phyloP scores from a whole-genome alignment of 2,113 vertebrate genomes.

The Arenaria interpres region DNA sequence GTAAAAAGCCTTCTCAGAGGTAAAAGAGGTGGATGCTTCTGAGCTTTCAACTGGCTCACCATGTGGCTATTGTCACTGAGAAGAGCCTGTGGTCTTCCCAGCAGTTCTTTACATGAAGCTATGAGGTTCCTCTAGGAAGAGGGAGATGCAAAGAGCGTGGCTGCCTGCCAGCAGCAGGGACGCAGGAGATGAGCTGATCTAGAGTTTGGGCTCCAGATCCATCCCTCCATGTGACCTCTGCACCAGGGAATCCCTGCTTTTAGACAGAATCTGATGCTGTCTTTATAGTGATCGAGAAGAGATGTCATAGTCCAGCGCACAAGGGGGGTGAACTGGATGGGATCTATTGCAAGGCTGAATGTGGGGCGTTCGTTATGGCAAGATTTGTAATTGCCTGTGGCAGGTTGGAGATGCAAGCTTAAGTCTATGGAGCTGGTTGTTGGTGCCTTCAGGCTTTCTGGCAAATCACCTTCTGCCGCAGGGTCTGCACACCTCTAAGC shows the following conservation, averaged over 20 bases:
- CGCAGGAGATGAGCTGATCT: background rate
- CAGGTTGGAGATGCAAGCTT: background rate
- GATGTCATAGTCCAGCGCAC: background rate
- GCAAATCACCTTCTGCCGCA: background rate
- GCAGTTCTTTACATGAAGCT: background rate
- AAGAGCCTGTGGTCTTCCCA: background rate
- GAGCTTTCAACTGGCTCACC: background rate
- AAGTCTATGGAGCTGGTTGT: background rate
- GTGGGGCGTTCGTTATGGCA: accelerated
- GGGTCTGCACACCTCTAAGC: background rate
- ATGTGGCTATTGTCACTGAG: background rate
- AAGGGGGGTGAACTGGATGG: background rate
- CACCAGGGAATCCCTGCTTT: background rate
- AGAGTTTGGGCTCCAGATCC: background rate
- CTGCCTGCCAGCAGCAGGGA: background rate
- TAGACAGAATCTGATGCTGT: background rate
- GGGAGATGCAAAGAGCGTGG: background rate
- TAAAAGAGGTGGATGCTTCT: background rate
- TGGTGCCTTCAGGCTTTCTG: background rate
- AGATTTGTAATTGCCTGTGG: background rate
- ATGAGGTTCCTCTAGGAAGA: background rate
- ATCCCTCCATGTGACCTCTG: background rate
- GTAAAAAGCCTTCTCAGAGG: background rate
- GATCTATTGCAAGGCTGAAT: background rate
- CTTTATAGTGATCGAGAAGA: background rate